Conservation (phyloP, 2,797 vertebrate species). For the Schizothorax lantsangensis region DNA sequence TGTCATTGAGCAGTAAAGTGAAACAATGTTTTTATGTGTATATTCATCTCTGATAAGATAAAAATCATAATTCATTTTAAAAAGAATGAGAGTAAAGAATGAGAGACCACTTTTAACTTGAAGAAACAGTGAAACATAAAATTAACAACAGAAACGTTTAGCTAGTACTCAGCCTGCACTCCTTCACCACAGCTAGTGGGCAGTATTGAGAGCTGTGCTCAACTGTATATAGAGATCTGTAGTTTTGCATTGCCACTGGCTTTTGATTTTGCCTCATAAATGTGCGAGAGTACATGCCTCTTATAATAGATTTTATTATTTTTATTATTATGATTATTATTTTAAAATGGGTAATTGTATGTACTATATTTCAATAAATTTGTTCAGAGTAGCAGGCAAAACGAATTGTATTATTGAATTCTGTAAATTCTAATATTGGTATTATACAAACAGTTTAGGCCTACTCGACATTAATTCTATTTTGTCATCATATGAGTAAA, state of each 20-base stretch:
- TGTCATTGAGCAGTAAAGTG: background rate
- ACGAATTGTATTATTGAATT: background rate
- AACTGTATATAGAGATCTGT: background rate
- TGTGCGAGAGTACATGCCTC: background rate
- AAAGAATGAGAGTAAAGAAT: background rate
- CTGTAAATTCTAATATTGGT: background rate
- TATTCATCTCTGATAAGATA: background rate
- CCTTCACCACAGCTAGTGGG: conserved; percentile 71
- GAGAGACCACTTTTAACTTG: background rate
- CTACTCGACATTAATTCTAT: background rate
- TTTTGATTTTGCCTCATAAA: background rate
- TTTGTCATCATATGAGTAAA: background rate
- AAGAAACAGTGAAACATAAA: conserved; percentile 61
- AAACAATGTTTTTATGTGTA: background rate
- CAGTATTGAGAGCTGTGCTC: conserved; percentile 65
- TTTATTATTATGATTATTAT: background rate
- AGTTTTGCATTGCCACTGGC: background rate
- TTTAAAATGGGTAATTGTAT: no score
- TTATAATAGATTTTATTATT: background rate
- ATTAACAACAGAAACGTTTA: conserved; percentile 39
- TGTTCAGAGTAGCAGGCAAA: background rate
- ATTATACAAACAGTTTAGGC: background rate
- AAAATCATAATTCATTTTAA: background rate
- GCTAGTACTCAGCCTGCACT: conserved; percentile 51
- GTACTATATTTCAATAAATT: background rate